Conservation (phyloP, 1,140 invertebrate species). For the Leptinotarsa texana region DNA sequence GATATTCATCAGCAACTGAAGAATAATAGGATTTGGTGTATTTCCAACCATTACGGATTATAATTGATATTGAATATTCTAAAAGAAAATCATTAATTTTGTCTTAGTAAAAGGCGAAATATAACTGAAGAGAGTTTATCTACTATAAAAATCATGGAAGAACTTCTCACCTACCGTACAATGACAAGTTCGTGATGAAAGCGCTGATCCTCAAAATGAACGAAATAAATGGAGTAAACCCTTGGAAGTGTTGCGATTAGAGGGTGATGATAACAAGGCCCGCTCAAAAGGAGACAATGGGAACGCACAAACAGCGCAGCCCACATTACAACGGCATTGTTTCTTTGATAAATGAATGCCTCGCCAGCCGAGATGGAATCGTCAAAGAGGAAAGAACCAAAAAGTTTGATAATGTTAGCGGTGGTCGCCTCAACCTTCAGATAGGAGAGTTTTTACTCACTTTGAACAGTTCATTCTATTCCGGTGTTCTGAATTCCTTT, state of each 20-base stretch:
- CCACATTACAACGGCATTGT: conserved; percentile 42
- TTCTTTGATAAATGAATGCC: conserved; percentile 46
- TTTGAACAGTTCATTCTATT: conserved; percentile 21
- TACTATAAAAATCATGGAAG: too few species aligned
- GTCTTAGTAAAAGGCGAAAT: too few species aligned
- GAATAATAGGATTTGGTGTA: too few species aligned
- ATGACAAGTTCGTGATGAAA: conserved; percentile 6
- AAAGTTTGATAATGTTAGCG: conserved; percentile 33
- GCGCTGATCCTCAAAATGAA: conserved; percentile 6
- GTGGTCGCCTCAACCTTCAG: conserved; percentile 28
- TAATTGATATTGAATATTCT: too few species aligned
- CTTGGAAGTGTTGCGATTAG: conserved; percentile 30
- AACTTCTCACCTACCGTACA: too few species aligned
- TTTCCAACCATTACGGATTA: too few species aligned
- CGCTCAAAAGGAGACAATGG: conserved; percentile 36
- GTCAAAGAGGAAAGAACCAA: conserved; percentile 40
- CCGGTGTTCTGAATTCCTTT: conserved; percentile 6
- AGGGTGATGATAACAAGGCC: conserved; percentile 38
- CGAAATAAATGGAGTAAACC: conserved; percentile 32
- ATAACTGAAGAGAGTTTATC: too few species aligned
- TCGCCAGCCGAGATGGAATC: conserved; percentile 39
- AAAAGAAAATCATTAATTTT: too few species aligned
- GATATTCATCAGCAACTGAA: too few species aligned
- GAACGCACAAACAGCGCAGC: conserved; percentile 37
- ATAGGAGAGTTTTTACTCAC: conserved; percentile 10